Conservation (phyloP, 2,888 invertebrate species). For the Rhagonycha fulva region DNA sequence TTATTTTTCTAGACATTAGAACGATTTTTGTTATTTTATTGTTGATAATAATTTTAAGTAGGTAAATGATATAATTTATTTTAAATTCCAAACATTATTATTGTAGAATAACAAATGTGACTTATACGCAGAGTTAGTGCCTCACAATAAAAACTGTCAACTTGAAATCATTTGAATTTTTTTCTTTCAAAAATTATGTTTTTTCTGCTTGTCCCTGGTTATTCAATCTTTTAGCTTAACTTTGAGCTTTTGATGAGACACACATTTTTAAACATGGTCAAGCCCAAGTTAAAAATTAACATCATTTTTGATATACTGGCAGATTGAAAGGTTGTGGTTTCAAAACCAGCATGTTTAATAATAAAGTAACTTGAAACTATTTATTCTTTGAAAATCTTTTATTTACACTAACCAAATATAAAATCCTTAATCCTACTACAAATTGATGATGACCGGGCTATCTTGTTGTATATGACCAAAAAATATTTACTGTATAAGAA, state of each 20-base stretch:
- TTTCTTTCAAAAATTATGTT: background rate
- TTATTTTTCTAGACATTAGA: background rate
- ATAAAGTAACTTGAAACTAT: background rate
- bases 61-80: background rate
- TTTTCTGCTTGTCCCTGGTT: background rate
- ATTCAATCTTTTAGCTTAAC: background rate
- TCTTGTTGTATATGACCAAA: too few relatives aligned
- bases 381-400: background rate
- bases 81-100: background rate
- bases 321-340: background rate
- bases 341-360: background rate
- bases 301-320: background rate
- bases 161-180: background rate
- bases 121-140: constrained; percentile 8
- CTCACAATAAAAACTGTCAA: constrained; percentile 4
- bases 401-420: background rate
- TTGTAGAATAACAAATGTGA: constrained; percentile 2
- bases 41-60: background rate
- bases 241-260: background rate
- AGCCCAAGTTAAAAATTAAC: background rate
- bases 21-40: background rate
- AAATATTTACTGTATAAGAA: too few relatives aligned
- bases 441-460: too few relatives aligned
- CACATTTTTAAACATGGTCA: background rate
- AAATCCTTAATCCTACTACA: background rate